A percentile compares a stretch with the other conserved stretches of the same genome.
These are phyloP conservation scores for Pseudococcus viburni DNA, from an alignment of 2,888 invertebrate species.

Conservation along the genomic window DNA sequence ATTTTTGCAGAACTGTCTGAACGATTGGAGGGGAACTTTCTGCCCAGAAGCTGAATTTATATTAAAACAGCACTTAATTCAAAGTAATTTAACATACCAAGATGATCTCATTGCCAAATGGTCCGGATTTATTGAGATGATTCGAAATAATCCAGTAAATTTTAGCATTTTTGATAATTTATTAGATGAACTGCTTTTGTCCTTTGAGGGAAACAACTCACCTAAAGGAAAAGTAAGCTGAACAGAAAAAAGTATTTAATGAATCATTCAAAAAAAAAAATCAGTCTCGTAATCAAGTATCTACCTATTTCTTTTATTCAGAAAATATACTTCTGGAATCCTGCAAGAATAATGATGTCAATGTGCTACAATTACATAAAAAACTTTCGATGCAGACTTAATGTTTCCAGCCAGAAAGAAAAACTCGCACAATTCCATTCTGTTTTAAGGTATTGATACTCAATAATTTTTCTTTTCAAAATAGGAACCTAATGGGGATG, in stretches of 20 bases:
- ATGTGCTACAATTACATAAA: conserved; percentile 83
- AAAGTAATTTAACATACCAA: conserved; percentile 85
- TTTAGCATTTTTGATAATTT: conserved; percentile 84
- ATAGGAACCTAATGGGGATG: too few relatives aligned
- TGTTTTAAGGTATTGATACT: conserved; percentile 74
- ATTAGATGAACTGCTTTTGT: conserved; percentile 80
- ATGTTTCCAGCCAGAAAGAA: conserved; percentile 76
- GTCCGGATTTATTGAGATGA: conserved; percentile 83
- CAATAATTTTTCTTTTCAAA: too few relatives aligned
- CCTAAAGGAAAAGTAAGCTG: conserved; percentile 75
- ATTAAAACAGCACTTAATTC: conserved; percentile 92
- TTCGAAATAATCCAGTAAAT: conserved; percentile 86
- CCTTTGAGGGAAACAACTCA: conserved; percentile 76
- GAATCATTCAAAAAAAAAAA: background rate
- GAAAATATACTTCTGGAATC: conserved; percentile 83
- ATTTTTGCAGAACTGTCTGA: conserved; percentile 76
- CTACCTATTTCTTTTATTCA: background rate
- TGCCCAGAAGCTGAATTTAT: conserved; percentile 84
- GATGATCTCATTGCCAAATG: conserved; percentile 84
- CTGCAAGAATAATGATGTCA: conserved; percentile 82
- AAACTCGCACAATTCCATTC: conserved; percentile 80
- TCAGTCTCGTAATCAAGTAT: background rate
- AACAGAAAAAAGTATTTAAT: background rate
- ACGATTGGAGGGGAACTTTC: conserved; percentile 90
- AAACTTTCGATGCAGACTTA: conserved; percentile 81